Percentiles rank a stretch among this genome's conserved stretches.
Evolutionary conservation across 2,797 vertebrate genomes (phyloP).

Genomic region (Dromococcyx pavoninus): DNA sequence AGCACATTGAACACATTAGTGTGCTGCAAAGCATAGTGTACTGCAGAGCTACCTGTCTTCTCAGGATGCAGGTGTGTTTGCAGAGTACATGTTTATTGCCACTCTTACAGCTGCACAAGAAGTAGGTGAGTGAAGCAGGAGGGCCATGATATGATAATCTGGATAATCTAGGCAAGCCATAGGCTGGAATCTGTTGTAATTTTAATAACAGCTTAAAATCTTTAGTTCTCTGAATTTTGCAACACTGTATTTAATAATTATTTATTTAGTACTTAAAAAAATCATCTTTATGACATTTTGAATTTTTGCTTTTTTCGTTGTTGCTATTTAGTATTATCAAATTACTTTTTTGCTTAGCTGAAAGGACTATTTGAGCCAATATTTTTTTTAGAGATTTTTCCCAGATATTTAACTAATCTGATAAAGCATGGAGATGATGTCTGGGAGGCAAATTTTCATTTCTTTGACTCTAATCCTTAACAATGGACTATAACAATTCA

Average conservation of each 20-base stretch:
- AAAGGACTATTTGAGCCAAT: background rate
- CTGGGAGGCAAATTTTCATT: slow-evolving; percentile 13
- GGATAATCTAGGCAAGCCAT: background rate
- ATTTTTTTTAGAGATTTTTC: background rate
- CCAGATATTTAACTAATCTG: background rate
- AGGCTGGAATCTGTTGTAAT: background rate
- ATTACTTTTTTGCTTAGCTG: background rate
- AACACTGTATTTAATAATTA: background rate
- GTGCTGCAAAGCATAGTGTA: background rate
- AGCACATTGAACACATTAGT: background rate
- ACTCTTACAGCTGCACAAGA: background rate
- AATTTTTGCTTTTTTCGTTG: background rate
- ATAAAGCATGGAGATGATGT: background rate
- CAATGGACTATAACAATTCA: background rate
- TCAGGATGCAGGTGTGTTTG: background rate
- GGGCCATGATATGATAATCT: background rate
- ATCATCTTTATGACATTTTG: background rate
- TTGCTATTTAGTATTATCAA: background rate
- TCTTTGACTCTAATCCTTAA: background rate
- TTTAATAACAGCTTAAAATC: background rate
- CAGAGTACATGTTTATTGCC: background rate
- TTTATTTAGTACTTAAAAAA: background rate
- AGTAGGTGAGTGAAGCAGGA: background rate
- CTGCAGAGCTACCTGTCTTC: background rate
- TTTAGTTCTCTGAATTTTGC: background rate